These are phyloP conservation scores for Pycnonotus jocosus DNA, from an alignment of 2,113 vertebrate species.

Conservation along the genomic window DNA sequence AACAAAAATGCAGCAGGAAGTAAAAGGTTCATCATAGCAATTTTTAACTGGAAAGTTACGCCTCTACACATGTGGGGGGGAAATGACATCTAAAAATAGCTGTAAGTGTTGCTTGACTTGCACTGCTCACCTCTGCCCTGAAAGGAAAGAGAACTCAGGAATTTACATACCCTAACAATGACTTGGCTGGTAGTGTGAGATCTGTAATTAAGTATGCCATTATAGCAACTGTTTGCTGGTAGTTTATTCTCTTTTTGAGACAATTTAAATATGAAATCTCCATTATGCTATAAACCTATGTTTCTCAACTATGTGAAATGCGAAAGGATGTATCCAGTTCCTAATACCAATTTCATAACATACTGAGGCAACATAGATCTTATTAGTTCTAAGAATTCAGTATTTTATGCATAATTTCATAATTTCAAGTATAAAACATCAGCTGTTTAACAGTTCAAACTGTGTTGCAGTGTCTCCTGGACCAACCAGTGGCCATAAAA, in stretches of 20 bases:
- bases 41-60: neutral
- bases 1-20: neutral
- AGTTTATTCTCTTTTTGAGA: neutral
- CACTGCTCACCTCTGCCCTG: neutral
- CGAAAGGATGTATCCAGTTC: neutral
- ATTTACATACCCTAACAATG: neutral
- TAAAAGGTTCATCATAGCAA: neutral
- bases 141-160: neutral
- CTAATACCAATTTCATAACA: neutral
- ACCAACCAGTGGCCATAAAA: neutral
- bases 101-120: neutral
- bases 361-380: neutral
- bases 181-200: neutral
- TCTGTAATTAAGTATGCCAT: neutral
- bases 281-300: neutral
- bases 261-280: neutral
- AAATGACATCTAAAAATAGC: neutral
- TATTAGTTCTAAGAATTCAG: neutral
- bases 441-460: neutral
- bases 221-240: neutral
- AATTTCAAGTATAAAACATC: neutral
- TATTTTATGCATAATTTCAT: neutral
- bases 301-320: neutral
- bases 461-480: neutral
- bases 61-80: rapidly evolving